phyloP scores from a whole-genome alignment of 1,140 invertebrate species.

The Laupala kohalensis region DNA sequence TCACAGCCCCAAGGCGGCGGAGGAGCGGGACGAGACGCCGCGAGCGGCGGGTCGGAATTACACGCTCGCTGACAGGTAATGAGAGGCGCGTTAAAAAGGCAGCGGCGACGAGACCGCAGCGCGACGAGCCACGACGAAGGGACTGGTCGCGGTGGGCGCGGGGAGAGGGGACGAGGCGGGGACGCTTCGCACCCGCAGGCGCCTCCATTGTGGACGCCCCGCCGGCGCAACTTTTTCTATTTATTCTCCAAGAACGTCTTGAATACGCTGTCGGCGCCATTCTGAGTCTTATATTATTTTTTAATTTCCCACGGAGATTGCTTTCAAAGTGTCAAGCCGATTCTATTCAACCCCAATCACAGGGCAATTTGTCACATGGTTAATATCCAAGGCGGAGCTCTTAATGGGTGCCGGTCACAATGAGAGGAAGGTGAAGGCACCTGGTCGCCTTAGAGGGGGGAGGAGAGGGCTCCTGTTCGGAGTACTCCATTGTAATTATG shows the following conservation, averaged over 20 bases:
- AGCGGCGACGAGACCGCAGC: too few species aligned
- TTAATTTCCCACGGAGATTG: not conserved
- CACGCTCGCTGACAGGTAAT: not conserved
- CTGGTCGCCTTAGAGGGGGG: not conserved
- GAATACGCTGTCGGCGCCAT: not conserved
- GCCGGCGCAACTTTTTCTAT: not conserved
- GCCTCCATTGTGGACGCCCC: not conserved
- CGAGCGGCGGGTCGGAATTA: not conserved
- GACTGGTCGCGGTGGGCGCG: too few species aligned
- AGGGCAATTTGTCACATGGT: not conserved
- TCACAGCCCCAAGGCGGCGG: not conserved
- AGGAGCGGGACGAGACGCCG: not conserved
- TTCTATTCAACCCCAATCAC: not conserved
- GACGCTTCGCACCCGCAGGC: not conserved
- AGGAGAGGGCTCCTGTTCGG: too few species aligned
- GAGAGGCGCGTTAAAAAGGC: not conserved
- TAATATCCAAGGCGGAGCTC: not conserved
- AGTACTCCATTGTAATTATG: too few species aligned
- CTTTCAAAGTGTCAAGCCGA: not conserved
- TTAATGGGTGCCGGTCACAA: not conserved
- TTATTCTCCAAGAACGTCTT: not conserved
- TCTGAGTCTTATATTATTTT: not conserved
- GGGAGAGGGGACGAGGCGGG: too few species aligned
- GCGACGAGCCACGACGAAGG: too few species aligned
- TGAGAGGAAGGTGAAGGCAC: not conserved